A percentile compares a stretch with the other conserved stretches of the same genome.
Conservation (phyloP, 1,140 invertebrate species). For the Drosophila leontia region DNA sequence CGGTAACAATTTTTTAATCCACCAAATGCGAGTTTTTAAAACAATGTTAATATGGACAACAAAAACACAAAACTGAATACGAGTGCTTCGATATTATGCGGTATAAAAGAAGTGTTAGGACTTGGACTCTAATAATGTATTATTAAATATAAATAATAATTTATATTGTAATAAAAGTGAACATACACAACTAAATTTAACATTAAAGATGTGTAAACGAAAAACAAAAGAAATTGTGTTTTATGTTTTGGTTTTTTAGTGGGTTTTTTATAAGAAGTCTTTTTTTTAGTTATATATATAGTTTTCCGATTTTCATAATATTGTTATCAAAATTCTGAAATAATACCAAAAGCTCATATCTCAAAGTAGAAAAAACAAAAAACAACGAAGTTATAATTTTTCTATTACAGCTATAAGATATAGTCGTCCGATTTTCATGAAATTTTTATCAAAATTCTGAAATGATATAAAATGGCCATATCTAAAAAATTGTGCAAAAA, state of each 20-base stretch:
- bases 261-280: no score
- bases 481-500: no score
- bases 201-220: constrained; percentile 59
- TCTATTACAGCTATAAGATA: no score
- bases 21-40: constrained; percentile 59
- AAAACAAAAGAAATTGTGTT: constrained; percentile 1
- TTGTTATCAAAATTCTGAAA: no score
- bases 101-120: constrained; percentile 74
- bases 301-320: no score
- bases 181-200: constrained; percentile 69
- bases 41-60: constrained; percentile 42
- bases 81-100: constrained; percentile 79
- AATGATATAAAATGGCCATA: no score
- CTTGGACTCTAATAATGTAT: constrained; percentile 76
- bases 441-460: no score
- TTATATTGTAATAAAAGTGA: constrained; percentile 80
- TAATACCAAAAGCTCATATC: no score
- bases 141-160: constrained; percentile 82
- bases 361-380: no score
- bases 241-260: neutral
- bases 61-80: constrained; percentile 31
- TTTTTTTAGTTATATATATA: no score
- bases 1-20: constrained; percentile 57
- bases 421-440: no score
- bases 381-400: no score